Evolutionary conservation across 2,888 invertebrate species (phyloP).

Genomic region (Bibio marci): DNA sequence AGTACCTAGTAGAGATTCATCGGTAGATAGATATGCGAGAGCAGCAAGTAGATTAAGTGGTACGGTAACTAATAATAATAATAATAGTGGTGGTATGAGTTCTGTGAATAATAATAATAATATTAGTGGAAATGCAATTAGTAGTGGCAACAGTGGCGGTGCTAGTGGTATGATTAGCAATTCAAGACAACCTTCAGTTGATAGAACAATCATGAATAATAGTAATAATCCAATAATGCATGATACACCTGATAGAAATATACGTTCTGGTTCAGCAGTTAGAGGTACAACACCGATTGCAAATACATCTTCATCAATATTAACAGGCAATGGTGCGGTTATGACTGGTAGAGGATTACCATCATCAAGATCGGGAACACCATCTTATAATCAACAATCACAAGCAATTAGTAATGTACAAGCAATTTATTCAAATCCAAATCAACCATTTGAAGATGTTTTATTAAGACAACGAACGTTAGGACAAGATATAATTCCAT

Average conservation of each 20-base stretch:
- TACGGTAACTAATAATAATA: neutral
- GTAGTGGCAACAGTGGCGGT: neutral
- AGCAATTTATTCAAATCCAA: constrained; percentile 27
- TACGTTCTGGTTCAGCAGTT: constrained; percentile 36
- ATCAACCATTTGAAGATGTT: constrained; percentile 66
- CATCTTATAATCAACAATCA: constrained; percentile 31
- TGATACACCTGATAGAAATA: constrained; percentile 27
- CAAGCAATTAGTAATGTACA: constrained; percentile 17
- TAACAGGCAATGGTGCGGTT: constrained; percentile 46
- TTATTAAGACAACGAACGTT: constrained; percentile 61
- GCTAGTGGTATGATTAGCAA: constrained; percentile 13
- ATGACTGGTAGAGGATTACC: constrained; percentile 28
- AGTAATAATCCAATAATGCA: constrained; percentile 12
- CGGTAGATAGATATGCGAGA: constrained; percentile 64
- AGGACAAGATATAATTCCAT: constrained; percentile 79
- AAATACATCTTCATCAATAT: constrained; percentile 23
- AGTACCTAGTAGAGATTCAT: constrained; percentile 75
- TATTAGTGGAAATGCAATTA: neutral
- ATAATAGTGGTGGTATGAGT: neutral
- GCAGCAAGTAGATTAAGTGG: constrained; percentile 43
- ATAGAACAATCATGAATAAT: constrained; percentile 32
- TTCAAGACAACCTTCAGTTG: constrained; percentile 64
- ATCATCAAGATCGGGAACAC: constrained; percentile 34
- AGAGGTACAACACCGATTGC: constrained; percentile 32
- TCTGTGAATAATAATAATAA: neutral